Base-by-base conservation (phyloP, 2,888 invertebrate genomes). In the Drosophila kanekoi region DNA sequence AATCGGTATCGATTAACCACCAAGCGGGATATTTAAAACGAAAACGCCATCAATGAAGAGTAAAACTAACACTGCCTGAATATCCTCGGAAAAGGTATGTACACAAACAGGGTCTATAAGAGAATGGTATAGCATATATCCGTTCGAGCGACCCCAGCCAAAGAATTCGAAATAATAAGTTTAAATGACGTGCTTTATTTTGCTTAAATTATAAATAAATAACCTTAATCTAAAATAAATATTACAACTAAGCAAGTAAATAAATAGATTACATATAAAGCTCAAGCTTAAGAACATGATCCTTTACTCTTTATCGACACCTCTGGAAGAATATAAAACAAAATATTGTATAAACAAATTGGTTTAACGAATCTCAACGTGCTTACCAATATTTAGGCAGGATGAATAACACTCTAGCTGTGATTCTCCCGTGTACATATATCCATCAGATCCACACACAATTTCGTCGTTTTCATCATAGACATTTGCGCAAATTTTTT, bases 391-490 rank as follows among this genome's bases (percentile, higher is more conserved):
- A 64, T 90, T 90, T 53, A 91, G 77, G 71, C 91, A 91, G 9
- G 92, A 87, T 9, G 91, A 89, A 77, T 91, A 91, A 44, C 91
- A 91, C 75, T 91, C 87, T 70, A 91, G 82, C 69, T 91, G 91
- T 1, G 91, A 79, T 65, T 91, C 92, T 49, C 91, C 92, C 6
- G 92, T 92, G 59, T 91, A 91, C 92, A 91, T 91, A 56, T 90
- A 91, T 45, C 91, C 91, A 77, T 91, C 91, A 14, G 91, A 91
- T 23, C 92, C 91, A 63, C 91, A 91, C 2, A 91, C 87, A 28
- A 91, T 88, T 76, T 92, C 91, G 58, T 92, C 92, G 61, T 90
- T 90, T 37, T 91, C 92, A 67, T 91, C 91, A 61, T 92, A 91
- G 1, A 91, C 90, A 70, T 91, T 92, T 13, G 91, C 90, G 68